A percentile compares a stretch with the other conserved stretches of the same genome.
phyloP scores from a whole-genome alignment of 1,140 invertebrate genomes.

The Drosophila ambigua region DNA sequence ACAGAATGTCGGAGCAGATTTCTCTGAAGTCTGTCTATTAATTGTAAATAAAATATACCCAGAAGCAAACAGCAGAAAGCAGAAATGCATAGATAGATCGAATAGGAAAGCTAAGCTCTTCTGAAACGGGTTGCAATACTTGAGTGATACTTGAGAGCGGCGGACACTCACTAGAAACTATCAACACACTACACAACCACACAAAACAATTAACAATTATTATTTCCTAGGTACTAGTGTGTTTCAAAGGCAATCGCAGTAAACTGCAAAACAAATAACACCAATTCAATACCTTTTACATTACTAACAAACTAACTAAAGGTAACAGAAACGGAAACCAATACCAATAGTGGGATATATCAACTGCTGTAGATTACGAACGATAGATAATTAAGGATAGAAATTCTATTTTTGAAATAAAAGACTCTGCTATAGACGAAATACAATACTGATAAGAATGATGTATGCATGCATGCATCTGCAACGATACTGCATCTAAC shows the following conservation, averaged over 20 bases:
- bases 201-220: slow-evolving; percentile 58
- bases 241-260: slow-evolving; percentile 81
- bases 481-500: slow-evolving; percentile 56
- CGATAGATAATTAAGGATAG: slow-evolving; percentile 71
- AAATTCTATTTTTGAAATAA: slow-evolving; percentile 81
- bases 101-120: slow-evolving; percentile 25
- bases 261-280: slow-evolving; percentile 73
- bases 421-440: slow-evolving; percentile 77
- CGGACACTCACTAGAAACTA: slow-evolving; percentile 8
- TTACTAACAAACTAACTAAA: slow-evolving; percentile 42
- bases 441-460: slow-evolving; percentile 56
- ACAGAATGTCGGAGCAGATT: slow-evolving; percentile 19
- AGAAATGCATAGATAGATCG: not conserved
- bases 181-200: slow-evolving; percentile 52
- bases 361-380: slow-evolving; percentile 71
- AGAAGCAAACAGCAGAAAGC: not conserved
- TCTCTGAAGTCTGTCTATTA: slow-evolving; percentile 36
- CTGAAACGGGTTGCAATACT: slow-evolving; percentile 43
- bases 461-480: slow-evolving; percentile 39
- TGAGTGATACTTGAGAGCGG: slow-evolving; percentile 39
- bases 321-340: slow-evolving; percentile 16
- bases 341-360: slow-evolving; percentile 61
- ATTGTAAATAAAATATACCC: slow-evolving; percentile 63
- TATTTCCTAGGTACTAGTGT: slow-evolving; percentile 65
- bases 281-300: slow-evolving; percentile 76